Conservation (phyloP, 1,140 invertebrate species). For the Ruditapes philippinarum region DNA sequence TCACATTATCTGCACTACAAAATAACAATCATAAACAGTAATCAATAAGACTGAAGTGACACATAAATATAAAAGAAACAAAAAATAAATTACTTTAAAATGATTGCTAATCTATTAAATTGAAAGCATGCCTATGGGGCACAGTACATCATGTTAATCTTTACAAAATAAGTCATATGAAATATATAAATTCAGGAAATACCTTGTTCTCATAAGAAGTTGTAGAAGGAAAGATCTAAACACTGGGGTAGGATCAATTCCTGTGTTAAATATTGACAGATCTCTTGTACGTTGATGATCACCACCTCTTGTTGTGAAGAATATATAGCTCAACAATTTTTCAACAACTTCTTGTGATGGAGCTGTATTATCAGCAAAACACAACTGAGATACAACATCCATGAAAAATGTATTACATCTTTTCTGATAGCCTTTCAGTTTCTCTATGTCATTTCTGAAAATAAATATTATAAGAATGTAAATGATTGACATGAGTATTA, state of each 20-base stretch:
- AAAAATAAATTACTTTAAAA: too few relatives aligned
- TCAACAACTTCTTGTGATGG: constrained; percentile 77
- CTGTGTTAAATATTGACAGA: constrained; percentile 76
- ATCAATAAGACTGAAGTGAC: too few relatives aligned
- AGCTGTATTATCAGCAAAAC: constrained; percentile 77
- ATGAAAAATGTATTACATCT: constrained; percentile 81
- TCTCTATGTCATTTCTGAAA: constrained; percentile 11
- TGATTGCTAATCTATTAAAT: too few relatives aligned
- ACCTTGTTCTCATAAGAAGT: constrained; percentile 77
- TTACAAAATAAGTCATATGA: too few relatives aligned
- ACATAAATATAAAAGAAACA: too few relatives aligned
- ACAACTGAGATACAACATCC: constrained; percentile 80
- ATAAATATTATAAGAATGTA: background rate
- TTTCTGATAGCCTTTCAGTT: constrained; percentile 67
- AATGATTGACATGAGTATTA: too few relatives aligned
- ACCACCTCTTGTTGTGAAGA: constrained; percentile 45
- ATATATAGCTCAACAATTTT: constrained; percentile 79
- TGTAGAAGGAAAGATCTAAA: constrained; percentile 81
- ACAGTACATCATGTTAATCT: too few relatives aligned
- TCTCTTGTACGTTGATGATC: constrained; percentile 68
- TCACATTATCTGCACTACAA: constrained; percentile 19
- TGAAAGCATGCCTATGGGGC: too few relatives aligned
- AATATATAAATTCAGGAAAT: too few relatives aligned
- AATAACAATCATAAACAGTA: too few relatives aligned
- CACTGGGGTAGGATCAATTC: constrained; percentile 81